phyloP scores from a whole-genome alignment of 2,113 vertebrate genomes.

The Synodontis membranacea region DNA sequence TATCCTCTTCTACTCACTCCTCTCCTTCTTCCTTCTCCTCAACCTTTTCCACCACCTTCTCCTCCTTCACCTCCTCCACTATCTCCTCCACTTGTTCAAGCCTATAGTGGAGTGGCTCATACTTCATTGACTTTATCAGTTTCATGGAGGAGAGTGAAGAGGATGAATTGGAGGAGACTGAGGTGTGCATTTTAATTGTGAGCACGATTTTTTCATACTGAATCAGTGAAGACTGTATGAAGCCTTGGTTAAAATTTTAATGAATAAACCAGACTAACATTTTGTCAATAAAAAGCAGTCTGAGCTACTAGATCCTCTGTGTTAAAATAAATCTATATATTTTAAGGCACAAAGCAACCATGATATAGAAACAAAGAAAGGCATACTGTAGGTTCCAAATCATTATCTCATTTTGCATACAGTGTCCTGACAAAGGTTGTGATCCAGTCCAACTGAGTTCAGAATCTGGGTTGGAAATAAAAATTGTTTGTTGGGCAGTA shows the following conservation, averaged over 20 bases:
- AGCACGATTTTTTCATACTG: not conserved
- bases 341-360: not conserved
- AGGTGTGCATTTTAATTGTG: not conserved
- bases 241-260: not conserved
- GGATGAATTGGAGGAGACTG: not conserved
- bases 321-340: not conserved
- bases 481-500: not conserved
- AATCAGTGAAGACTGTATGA: not conserved
- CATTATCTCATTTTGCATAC: not conserved
- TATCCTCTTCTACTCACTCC: not conserved
- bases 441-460: not conserved
- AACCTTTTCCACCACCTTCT: not conserved
- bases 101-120: not conserved
- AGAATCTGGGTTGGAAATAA: not conserved
- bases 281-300: not conserved
- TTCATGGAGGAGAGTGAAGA: not conserved
- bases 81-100: not conserved
- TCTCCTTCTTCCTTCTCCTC: not conserved
- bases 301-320: not conserved
- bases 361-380: not conserved
- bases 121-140: not conserved
- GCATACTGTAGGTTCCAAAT: not conserved
- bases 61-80: not conserved
- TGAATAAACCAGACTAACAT: not conserved
- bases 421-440: not conserved